Evolutionary conservation across 2,113 vertebrate species (phyloP).

Genomic region (Callopanchax toddi): DNA sequence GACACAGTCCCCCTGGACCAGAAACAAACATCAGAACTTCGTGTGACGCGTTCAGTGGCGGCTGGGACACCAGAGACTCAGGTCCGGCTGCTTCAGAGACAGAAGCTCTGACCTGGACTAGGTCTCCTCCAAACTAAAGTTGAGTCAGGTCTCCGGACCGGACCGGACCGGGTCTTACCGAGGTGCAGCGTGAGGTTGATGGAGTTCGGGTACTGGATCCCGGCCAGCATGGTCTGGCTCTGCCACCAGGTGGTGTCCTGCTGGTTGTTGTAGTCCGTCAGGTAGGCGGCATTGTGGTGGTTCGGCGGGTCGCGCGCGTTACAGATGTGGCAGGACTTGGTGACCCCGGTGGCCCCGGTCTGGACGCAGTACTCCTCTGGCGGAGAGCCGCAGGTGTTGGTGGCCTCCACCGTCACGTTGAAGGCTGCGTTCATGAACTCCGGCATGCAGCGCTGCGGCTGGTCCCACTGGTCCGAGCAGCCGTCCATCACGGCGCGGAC

Average conservation of each 20-base stretch:
- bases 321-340: constrained; percentile 98
- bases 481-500: constrained; percentile 89
- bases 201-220: constrained; percentile 92
- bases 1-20: too few relatives aligned
- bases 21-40: too few relatives aligned
- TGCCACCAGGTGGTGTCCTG: constrained; percentile 99
- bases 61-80: neutral
- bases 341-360: constrained; percentile 97
- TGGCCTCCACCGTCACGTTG: constrained; percentile 92
- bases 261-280: constrained; percentile 98
- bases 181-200: constrained; percentile 97
- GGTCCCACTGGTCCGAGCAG: constrained; percentile 81
- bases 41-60: neutral
- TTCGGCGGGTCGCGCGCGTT: constrained; percentile 86
- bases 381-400: constrained; percentile 94
- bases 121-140: too few relatives aligned
- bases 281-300: constrained; percentile 89
- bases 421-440: constrained; percentile 99
- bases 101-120: too few relatives aligned
- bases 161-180: constrained; percentile 79
- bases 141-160: neutral
- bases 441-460: constrained; percentile 93
- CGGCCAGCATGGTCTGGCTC: constrained; percentile 97
- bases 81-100: too few relatives aligned
- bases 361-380: constrained; percentile 99